Percentiles rank a stretch among this genome's conserved stretches.
Conservation (phyloP, 2,888 invertebrate genomes). For the Galeruca laticollis region DNA sequence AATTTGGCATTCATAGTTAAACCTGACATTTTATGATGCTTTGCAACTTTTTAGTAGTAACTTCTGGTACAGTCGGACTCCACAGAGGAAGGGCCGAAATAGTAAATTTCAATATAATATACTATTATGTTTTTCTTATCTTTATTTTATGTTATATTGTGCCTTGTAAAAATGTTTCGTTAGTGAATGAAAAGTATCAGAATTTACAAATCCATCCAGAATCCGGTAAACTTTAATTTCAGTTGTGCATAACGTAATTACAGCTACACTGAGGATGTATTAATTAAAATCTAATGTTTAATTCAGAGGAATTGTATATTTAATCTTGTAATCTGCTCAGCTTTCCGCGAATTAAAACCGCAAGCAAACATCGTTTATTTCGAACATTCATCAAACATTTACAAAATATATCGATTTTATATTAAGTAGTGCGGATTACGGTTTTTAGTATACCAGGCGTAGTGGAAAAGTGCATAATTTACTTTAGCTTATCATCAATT, state of each 20-base stretch:
- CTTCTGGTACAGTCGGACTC: too few relatives aligned
- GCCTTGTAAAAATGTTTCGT: not conserved
- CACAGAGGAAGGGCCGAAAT: too few relatives aligned
- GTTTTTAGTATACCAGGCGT: not conserved
- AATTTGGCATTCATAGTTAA: too few relatives aligned
- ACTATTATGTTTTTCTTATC: too few relatives aligned
- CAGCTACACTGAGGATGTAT: conserved; percentile 63
- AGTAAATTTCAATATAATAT: too few relatives aligned
- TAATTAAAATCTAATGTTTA: conserved; percentile 68
- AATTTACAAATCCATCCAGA: conserved; percentile 10
- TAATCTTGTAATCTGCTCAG: conserved; percentile 66
- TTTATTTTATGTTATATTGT: not conserved
- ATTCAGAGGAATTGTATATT: conserved; percentile 67
- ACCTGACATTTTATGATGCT: too few relatives aligned
- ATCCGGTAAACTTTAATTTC: conserved; percentile 59
- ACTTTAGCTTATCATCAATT: too few relatives aligned
- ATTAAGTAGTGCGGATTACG: conserved; percentile 43
- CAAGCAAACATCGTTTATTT: conserved; percentile 64
- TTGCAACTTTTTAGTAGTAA: too few relatives aligned
- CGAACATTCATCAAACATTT: conserved; percentile 61
- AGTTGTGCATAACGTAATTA: conserved; percentile 63
- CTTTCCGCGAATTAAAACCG: conserved; percentile 65
- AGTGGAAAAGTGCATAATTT: too few relatives aligned
- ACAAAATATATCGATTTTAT: conserved; percentile 59
- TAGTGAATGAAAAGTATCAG: conserved; percentile 19